These are phyloP conservation scores for Sycobia sp. DNA, from an alignment of 1,140 invertebrate species.

Conservation along the genomic window DNA sequence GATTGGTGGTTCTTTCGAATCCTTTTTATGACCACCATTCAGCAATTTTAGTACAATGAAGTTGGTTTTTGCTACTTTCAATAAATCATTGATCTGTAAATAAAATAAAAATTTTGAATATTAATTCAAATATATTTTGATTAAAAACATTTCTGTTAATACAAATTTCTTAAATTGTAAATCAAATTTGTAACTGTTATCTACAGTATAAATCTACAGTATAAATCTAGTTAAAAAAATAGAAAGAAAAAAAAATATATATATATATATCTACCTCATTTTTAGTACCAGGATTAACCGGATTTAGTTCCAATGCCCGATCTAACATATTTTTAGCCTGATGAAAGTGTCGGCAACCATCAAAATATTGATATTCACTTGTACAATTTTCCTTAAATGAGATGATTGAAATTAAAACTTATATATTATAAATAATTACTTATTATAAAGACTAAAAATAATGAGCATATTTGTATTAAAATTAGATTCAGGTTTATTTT, in stretches of 20 bases:
- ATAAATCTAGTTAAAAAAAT: too few relatives aligned
- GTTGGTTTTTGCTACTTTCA: slow-evolving; percentile 92
- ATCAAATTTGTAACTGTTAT: too few relatives aligned
- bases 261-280: slow-evolving; percentile 75
- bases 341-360: slow-evolving; percentile 89
- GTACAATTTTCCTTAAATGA: slow-evolving; percentile 48
- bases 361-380: slow-evolving; percentile 68
- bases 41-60: slow-evolving; percentile 92
- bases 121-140: not conserved
- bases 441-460: not conserved
- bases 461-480: too few relatives aligned
- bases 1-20: slow-evolving; percentile 80
- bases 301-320: slow-evolving; percentile 57
- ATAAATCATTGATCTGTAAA: slow-evolving; percentile 77
- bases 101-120: too few relatives aligned
- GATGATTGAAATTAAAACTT: not conserved
- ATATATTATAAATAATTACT: slow-evolving; percentile 1
- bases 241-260: too few relatives aligned
- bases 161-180: not conserved
- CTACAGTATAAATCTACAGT: too few relatives aligned
- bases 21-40: slow-evolving; percentile 87
- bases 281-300: slow-evolving; percentile 72
- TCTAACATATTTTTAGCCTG: slow-evolving; percentile 86
- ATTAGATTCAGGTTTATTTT: too few relatives aligned
- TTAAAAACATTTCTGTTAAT: not conserved